Base-by-base conservation (phyloP, 2,797 vertebrate genomes). In the Hippocampus kuda region DNA sequence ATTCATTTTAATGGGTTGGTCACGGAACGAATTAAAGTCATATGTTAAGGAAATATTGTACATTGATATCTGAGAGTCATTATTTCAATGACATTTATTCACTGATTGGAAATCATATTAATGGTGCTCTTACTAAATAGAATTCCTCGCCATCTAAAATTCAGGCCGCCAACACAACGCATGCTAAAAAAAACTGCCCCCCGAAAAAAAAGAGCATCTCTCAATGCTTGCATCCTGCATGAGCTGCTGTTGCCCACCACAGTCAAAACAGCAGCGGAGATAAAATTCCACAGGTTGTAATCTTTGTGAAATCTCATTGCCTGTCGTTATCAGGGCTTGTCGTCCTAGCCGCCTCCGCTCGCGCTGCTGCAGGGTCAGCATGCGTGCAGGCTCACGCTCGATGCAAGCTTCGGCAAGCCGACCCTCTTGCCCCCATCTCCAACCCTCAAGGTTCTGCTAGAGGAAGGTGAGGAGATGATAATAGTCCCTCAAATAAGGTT, bases 261-360 rank as follows among this genome's bases (percentile, higher is more conserved):
- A 66, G 70, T 67, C 80, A 77, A 74, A 81, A 76, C 76, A 81
- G 42, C 46, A 54, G 68, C 18, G 30, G 5, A 77, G 77, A 82
- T 83, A 69, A 79, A 70, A 86, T 84, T 85, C 79, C 81, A 75
- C 61, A 63, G 38, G 0, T 57, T 62, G 30, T 66, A 22, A 4
- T 66, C 72, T 85, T 71, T 69, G 34, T 69, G 70, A 41, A 22
- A 78, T 79, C 76, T 79, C 51, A 64, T 30, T 54, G 69, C 62
- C 24, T 46, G 26, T n/a, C 64, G 49, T 77, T 77, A 83, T 85
- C 65, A 75, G 78, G 9, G 66, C 41, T 71, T 59, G 30, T 73
- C 56, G 72, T 76, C 66, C 54, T 34, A 56, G n/a, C 53, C 53
- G 49, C 49, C 49, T 22, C 20, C 49, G n/a, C 53, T 24, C 10